Evolutionary conservation across 2,888 invertebrate species (phyloP), one percentile per base, ranked within the genome.

Genomic region (Acronicta leporina): DNA sequence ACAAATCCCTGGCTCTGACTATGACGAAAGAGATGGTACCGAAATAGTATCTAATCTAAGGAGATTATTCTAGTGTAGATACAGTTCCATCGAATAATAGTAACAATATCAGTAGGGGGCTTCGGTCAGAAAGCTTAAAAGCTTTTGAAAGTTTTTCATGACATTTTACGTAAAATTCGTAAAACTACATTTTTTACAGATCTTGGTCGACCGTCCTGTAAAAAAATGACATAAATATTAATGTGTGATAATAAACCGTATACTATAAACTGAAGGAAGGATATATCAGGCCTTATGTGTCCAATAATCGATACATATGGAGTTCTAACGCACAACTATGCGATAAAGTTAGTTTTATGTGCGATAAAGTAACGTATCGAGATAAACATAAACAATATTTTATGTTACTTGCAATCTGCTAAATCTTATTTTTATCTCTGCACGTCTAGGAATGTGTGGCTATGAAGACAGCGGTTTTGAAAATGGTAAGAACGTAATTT

Each of bases 311-410:
- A 90, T 87, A 66, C 38, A 55, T 67, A 55, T 69, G 76, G 77
- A 77, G 81, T 86, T 86, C 79, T 87, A 89, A 85, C 85, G 79
- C 76, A 82, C 82, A 85, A 85, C 86, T 86, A 83, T 79, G 84
- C 85, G 75, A 87, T 93, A 92, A 92, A 91, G 83, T 84, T 77
- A 83, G 84, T 86, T 92, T 93, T 92, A 92, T 90, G 88, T 75
- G 83, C 90, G 83, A 91, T 92, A 92, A 93, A 91, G 81, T 86
- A 87, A 88, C 87, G 83, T 87, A 88, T 87, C 81, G 84, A 84
- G 86, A 90, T 90, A 87, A 87, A 89, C 88, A 89, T 93, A 92
- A 91, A 92, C 89, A 88, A 91, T 93, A 90, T 92, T 94, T 93
- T 92, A 94, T 91, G 89, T 82, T 79, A 81, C 79, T 81, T 78